phyloP scores from a whole-genome alignment of 2,888 invertebrate genomes.

The Teinopalpus imperialis region DNA sequence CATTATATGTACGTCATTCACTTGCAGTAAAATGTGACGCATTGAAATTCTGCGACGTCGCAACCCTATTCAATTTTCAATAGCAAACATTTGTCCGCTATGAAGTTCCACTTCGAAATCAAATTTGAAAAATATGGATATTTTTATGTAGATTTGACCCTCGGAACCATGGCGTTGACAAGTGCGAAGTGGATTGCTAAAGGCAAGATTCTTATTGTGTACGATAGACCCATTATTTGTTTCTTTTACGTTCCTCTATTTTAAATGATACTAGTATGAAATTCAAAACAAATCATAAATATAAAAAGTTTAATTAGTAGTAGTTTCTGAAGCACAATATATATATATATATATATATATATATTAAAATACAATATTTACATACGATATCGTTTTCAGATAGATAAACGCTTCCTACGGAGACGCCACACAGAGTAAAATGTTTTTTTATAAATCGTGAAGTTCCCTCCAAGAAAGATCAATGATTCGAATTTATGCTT shows the following conservation, averaged over 20 bases:
- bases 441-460: conserved; percentile 33
- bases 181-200: conserved; percentile 53
- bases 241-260: conserved; percentile 35
- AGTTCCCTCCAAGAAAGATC: conserved; percentile 61
- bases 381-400: too few relatives aligned
- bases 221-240: conserved; percentile 50
- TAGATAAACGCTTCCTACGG: too few relatives aligned
- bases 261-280: too few relatives aligned
- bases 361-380: too few relatives aligned
- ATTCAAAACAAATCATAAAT: not conserved
- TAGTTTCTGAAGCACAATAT: too few relatives aligned
- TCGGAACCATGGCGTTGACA: conserved; percentile 67
- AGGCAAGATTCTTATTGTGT: conserved; percentile 51
- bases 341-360: too few relatives aligned
- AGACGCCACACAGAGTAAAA: too few relatives aligned
- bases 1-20: conserved; percentile 12
- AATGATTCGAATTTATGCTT: conserved; percentile 79
- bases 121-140: conserved; percentile 79
- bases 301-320: not conserved
- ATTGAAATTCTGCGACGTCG: conserved; percentile 76
- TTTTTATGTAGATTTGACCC: conserved; percentile 70
- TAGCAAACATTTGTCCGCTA: conserved; percentile 76
- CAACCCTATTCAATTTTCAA: conserved; percentile 73
- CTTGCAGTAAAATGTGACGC: conserved; percentile 39
- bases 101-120: conserved; percentile 63